phyloP scores from a whole-genome alignment of 2,888 invertebrate genomes.

The Pachycephus smyrnensis region DNA sequence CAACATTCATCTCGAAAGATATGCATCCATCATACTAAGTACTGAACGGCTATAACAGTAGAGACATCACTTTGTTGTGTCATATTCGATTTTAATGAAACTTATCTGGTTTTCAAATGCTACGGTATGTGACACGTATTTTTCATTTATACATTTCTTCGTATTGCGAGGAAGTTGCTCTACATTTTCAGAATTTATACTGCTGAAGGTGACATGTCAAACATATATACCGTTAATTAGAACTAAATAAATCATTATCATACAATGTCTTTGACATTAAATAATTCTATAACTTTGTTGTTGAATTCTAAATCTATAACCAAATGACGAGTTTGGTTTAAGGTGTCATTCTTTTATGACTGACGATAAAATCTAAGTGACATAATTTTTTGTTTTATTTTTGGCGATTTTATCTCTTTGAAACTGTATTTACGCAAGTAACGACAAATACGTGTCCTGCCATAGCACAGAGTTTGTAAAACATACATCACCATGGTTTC shows the following conservation, averaged over 20 bases:
- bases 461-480: neutral
- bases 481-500: neutral
- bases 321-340: no score
- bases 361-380: no score
- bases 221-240: neutral
- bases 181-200: neutral
- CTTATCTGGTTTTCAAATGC: neutral
- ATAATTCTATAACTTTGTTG: neutral
- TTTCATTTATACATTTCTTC: neutral
- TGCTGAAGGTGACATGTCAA: neutral
- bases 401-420: no score
- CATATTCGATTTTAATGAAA: neutral
- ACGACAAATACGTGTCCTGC: neutral
- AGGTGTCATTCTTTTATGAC: no score
- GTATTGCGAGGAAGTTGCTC: neutral
- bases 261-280: neutral
- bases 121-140: neutral
- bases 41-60: neutral
- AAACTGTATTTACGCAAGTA: neutral
- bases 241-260: neutral
- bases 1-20: conserved; percentile 44
- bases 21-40: conserved; percentile 37
- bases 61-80: neutral
- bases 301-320: no score
- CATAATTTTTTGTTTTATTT: no score